Conservation (phyloP, 2,113 vertebrate species). For the Rhinopithecus roxellana region DNA sequence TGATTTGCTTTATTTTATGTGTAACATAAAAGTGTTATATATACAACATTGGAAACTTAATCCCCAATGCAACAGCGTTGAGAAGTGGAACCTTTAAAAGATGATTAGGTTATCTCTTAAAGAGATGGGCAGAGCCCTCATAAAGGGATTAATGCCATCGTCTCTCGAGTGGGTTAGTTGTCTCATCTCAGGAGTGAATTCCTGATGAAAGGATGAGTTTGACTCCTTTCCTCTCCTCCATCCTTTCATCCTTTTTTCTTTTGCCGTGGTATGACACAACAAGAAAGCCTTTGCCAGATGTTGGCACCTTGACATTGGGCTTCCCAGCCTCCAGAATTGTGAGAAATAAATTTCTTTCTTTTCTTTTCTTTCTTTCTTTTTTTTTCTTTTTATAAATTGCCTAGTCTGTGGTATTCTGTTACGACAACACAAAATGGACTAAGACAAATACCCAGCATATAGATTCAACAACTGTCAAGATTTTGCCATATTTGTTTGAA, state of each 20-base stretch:
- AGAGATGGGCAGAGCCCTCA: neutral
- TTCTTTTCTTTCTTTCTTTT: too few relatives aligned
- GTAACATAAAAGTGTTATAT: neutral
- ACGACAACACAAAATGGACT: neutral
- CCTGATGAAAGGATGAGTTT: neutral
- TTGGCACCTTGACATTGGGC: neutral
- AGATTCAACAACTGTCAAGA: neutral
- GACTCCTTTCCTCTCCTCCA: neutral
- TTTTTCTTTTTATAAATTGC: neutral
- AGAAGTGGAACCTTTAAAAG: neutral
- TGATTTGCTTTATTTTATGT: neutral
- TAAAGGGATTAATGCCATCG: neutral
- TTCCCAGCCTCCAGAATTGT: neutral
- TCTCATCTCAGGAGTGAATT: neutral
- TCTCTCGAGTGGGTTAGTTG: neutral
- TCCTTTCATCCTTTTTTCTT: neutral
- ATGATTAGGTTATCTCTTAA: neutral
- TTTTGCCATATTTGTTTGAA: neutral
- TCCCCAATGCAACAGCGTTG: neutral
- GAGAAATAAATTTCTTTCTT: neutral
- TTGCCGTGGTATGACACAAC: neutral
- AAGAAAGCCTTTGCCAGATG: neutral
- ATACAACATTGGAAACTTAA: neutral
- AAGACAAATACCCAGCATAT: neutral
- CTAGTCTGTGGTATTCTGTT: neutral